Evolutionary conservation across 2,888 invertebrate genomes (phyloP).

Genomic region (Entomobrya proxima): DNA sequence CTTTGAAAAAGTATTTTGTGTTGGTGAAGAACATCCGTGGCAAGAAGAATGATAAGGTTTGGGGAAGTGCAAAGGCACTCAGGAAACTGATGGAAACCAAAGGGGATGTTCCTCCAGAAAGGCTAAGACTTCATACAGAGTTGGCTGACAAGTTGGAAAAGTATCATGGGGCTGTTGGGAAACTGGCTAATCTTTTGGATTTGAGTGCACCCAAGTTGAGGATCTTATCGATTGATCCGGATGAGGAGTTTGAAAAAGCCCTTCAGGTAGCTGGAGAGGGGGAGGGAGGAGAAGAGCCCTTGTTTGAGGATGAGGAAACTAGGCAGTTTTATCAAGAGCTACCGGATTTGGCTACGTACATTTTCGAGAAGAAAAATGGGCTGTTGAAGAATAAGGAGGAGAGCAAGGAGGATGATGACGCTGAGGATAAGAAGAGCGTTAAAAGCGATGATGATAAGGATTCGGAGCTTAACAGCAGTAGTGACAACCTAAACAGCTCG

Average conservation of each 20-base stretch:
- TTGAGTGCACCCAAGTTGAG: conserved; percentile 86
- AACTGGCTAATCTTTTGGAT: conserved; percentile 90
- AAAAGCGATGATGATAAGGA: background rate
- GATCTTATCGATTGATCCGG: conserved; percentile 60
- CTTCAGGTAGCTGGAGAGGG: conserved; percentile 75
- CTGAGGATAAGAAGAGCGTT: background rate
- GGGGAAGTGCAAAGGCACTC: conserved; percentile 90
- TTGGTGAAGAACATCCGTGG: background rate
- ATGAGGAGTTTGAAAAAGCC: conserved; percentile 69
- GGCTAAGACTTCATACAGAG: conserved; percentile 89
- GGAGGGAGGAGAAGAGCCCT: conserved; percentile 76
- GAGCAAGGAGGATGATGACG: background rate
- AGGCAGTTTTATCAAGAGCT: conserved; percentile 94
- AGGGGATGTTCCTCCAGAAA: conserved; percentile 93
- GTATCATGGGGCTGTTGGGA: conserved; percentile 85
- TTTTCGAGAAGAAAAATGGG: conserved; percentile 81
- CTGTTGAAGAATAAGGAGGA: background rate
- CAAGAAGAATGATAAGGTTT: conserved; percentile 86
- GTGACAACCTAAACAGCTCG: background rate
- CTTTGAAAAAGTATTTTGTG: conserved; percentile 9
- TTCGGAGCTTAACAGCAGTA: too few species aligned
- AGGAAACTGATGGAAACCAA: conserved; percentile 91
- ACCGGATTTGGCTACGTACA: conserved; percentile 91
- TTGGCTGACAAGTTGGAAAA: conserved; percentile 89
- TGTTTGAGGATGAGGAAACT: conserved; percentile 97